Evolutionary conservation across 2,888 invertebrate genomes (phyloP).

Genomic region (Meghimatium bilineatum): DNA sequence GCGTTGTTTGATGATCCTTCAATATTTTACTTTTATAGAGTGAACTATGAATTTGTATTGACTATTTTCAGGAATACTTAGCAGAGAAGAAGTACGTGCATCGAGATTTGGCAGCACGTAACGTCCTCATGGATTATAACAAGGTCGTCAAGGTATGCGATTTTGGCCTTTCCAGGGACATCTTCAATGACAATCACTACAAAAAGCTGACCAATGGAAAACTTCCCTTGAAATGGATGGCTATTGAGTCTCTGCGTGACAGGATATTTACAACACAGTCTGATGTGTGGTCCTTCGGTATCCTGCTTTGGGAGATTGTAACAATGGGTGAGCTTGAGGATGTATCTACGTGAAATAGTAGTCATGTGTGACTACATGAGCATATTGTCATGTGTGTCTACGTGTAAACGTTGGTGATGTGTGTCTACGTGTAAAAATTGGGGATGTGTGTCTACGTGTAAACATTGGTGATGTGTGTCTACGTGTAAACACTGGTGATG

Average conservation of each 20-base stretch:
- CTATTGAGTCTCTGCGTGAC: constrained; percentile 79
- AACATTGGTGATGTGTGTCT: too few relatives aligned
- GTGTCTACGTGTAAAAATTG: too few relatives aligned
- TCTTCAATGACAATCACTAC: constrained; percentile 90
- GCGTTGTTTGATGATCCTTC: too few relatives aligned
- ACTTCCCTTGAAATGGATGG: constrained; percentile 76
- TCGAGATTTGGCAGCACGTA: constrained; percentile 91
- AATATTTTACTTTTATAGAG: too few relatives aligned
- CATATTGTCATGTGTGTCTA: too few relatives aligned
- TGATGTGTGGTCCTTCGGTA: constrained; percentile 92
- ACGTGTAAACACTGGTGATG: too few relatives aligned
- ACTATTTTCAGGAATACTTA: constrained; percentile 84
- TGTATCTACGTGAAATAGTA: too few relatives aligned
- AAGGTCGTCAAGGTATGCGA: constrained; percentile 89
- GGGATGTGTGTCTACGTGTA: too few relatives aligned
- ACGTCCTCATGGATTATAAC: constrained; percentile 81
- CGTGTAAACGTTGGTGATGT: too few relatives aligned
- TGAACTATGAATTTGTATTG: too few relatives aligned
- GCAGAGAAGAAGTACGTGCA: constrained; percentile 90
- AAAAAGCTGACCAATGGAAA: constrained; percentile 80
- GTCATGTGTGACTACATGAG: too few relatives aligned
- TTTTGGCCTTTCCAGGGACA: constrained; percentile 91
- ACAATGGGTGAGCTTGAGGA: constrained; percentile 82
- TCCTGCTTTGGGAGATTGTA: constrained; percentile 91
- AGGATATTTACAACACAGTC: constrained; percentile 88